These are phyloP conservation scores for Oophaga sylvatica DNA, from an alignment of 2,797 vertebrate species.

Conservation along the genomic window DNA sequence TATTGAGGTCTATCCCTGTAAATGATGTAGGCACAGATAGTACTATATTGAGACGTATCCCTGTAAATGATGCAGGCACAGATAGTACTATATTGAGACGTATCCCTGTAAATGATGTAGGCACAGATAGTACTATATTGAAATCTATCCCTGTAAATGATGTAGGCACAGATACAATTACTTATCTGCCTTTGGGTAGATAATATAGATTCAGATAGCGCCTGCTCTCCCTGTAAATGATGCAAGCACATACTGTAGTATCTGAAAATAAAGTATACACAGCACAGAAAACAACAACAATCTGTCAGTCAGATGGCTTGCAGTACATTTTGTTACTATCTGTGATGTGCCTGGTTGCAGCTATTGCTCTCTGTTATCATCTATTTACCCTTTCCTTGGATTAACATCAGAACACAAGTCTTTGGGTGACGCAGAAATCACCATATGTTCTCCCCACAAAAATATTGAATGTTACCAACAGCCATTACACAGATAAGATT, in stretches of 20 bases:
- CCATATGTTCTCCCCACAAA: not conserved
- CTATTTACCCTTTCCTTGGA: not conserved
- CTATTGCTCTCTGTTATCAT: not conserved
- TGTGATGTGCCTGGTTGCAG: not conserved
- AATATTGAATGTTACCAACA: not conserved
- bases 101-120: not conserved
- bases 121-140: not conserved
- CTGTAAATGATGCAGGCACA: not conserved
- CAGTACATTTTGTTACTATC: not conserved
- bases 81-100: not conserved
- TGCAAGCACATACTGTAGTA: not conserved
- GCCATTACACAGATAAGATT: not conserved
- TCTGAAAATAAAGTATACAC: not conserved
- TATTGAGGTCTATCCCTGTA: not conserved
- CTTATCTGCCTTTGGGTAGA: not conserved
- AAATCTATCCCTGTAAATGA: not conserved
- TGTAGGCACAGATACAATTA: not conserved
- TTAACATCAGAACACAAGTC: not conserved
- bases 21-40: too few relatives aligned
- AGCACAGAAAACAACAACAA: too few relatives aligned
- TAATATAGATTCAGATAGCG: not conserved
- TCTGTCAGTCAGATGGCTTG: not conserved
- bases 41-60: too few relatives aligned
- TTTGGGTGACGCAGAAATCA: not conserved
- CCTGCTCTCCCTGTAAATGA: not conserved